Evolutionary conservation across 2,888 invertebrate genomes (phyloP).

Genomic region (Syrista parreyssii): DNA sequence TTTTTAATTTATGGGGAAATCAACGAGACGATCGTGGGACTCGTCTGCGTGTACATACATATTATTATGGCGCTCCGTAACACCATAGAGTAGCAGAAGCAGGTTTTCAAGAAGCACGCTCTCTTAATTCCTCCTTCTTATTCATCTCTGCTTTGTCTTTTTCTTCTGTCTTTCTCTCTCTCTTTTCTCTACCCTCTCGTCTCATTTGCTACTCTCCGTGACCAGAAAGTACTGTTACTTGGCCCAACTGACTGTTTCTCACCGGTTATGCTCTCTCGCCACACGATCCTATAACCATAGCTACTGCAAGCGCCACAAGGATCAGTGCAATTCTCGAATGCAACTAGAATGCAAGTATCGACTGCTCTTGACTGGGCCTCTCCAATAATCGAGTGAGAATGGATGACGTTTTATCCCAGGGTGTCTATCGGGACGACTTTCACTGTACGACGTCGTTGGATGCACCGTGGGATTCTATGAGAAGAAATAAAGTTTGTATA

Average conservation of each 20-base stretch:
- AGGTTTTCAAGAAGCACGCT: not conserved
- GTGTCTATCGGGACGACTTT: not conserved
- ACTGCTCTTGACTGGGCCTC: not conserved
- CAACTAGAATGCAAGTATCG: not conserved
- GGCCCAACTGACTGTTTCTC: constrained; percentile 39
- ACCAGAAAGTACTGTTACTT: constrained; percentile 50
- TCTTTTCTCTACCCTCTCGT: not conserved
- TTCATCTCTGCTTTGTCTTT: not conserved
- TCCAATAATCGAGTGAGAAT: not conserved
- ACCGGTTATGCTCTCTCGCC: constrained; percentile 10
- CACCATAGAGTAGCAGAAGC: not conserved
- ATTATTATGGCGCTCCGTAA: not conserved
- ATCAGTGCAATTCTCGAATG: constrained; percentile 17
- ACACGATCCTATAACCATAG: not conserved
- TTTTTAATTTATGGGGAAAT: not conserved
- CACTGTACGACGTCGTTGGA: not conserved
- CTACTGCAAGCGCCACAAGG: constrained; percentile 39
- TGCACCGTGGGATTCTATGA: not conserved
- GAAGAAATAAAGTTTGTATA: not conserved
- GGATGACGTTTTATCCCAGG: not conserved
- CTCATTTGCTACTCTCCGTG: constrained; percentile 17
- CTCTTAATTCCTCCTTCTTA: not conserved
- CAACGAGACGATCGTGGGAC: not conserved
- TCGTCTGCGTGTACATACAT: not conserved
- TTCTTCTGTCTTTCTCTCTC: constrained; percentile 9